phyloP scores from a whole-genome alignment of 2,113 vertebrate genomes.

The Probosciger aterrimus region DNA sequence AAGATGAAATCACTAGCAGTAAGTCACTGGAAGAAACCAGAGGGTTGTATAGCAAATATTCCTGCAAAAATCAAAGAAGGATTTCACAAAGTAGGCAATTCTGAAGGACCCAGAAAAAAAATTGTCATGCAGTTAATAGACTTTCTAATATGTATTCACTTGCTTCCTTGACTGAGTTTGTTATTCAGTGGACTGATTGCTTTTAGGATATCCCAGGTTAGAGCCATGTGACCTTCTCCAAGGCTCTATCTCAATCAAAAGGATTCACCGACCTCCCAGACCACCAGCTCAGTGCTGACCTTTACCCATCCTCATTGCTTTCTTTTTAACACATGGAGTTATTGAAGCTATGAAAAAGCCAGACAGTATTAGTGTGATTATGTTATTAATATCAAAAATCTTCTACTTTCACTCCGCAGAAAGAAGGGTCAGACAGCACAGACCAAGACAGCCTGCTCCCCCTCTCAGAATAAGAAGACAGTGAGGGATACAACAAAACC shows the following conservation, averaged over 20 bases:
- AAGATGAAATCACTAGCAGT: not conserved
- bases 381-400: not conserved
- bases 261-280: not conserved
- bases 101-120: not conserved
- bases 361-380: not conserved
- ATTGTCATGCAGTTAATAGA: not conserved
- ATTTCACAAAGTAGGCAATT: not conserved
- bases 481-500: not conserved
- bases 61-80: not conserved
- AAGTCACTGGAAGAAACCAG: not conserved
- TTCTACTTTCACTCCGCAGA: not conserved
- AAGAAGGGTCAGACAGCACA: not conserved
- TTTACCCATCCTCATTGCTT: not conserved
- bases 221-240: not conserved
- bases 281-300: not conserved
- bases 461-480: not conserved
- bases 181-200: not conserved
- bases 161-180: not conserved
- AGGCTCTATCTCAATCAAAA: not conserved
- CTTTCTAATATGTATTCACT: not conserved
- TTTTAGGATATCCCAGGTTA: not conserved
- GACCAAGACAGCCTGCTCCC: not conserved
- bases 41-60: not conserved
- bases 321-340: not conserved
- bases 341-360: not conserved